These are phyloP conservation scores for Pogonognathellus flavescens DNA, from an alignment of 1,140 invertebrate genomes.

Conservation along the genomic window DNA sequence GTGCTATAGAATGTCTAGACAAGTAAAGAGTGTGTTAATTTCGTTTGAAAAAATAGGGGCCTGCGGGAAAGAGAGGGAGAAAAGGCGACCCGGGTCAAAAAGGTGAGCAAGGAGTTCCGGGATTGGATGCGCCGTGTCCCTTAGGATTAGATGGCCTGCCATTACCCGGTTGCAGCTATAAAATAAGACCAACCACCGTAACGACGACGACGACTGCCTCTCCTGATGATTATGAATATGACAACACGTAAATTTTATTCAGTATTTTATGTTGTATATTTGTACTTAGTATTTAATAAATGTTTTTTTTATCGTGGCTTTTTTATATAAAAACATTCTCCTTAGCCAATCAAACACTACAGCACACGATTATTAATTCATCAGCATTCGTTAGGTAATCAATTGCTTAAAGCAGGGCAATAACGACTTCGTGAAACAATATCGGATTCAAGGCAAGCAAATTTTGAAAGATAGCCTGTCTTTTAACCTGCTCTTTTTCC, in stretches of 20 bases:
- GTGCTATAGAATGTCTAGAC: not conserved
- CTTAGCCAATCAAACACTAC: no score
- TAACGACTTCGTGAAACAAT: no score
- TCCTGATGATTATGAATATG: constrained; percentile 43
- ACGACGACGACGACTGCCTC: constrained; percentile 44
- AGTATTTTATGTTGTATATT: constrained; percentile 51
- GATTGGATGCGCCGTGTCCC: constrained; percentile 96
- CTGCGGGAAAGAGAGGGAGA: constrained; percentile 87
- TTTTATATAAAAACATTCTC: constrained; percentile 14
- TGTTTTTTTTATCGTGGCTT: constrained; percentile 47
- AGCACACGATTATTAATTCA: no score
- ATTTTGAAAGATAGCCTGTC: no score
- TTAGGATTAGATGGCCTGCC: constrained; percentile 93
- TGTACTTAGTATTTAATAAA: constrained; percentile 51
- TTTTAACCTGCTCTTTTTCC: no score
- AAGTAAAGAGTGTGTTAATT: constrained; percentile 61
- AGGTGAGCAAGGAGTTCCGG: constrained; percentile 95
- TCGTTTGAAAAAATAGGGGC: constrained; percentile 77
- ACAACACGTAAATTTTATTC: constrained; percentile 46
- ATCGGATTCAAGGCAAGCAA: no score
- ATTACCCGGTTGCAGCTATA: constrained; percentile 53
- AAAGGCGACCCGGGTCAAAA: constrained; percentile 92
- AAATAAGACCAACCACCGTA: constrained; percentile 29
- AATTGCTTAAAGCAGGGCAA: no score
- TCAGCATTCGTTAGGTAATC: no score